Evolutionary conservation across 2,797 vertebrate species (phyloP), one percentile per base, ranked within the genome.

Genomic region (Passerculus sandwichensis): DNA sequence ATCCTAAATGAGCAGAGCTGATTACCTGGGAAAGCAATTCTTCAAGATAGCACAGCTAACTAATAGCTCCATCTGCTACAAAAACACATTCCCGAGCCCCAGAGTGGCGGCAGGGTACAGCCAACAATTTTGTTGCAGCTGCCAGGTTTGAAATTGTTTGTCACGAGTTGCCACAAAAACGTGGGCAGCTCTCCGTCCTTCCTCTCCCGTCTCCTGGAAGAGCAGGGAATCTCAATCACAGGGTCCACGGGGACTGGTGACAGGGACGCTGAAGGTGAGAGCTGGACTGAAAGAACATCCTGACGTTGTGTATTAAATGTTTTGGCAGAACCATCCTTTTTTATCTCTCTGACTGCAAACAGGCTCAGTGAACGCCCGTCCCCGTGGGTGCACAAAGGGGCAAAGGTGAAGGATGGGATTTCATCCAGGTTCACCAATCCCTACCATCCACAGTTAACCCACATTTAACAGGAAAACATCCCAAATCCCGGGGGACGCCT

Each of bases 1-100:
- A 97, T 97, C 97, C 96, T 97, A 97, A 97, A 97, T 98, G 98
- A 98, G 98, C 97, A 97, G 97, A 98, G 98, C 98, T 98, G 98
- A 98, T 98, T 98, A 98, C 98, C 98, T 98, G 98, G 98, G 98
- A 99, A 98, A 98, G 98, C 98, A 98, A 98, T 98, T 98, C 97
- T 98, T 98, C 98, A 98, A 97, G 98, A 98, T 95, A 98, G 97
- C 97, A 96, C 97, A 65, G 97, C 98, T 97, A 97, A 97, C 97
- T 98, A 98, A 98, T 97, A 97, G 98, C 97, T 97, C 98, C 98
- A 98, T 98, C 98, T 98, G 98, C 98, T 96, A 95, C 96, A 97
- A 93, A 97, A 97, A 97, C 96, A 93, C 97, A 94, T 97, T 97
- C 97, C 97, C 92, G 81, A 96, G 95, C 91, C 97, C 96, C 97